phyloP scores from a whole-genome alignment of 2,113 vertebrate genomes.

The Peromyscus polionotus region DNA sequence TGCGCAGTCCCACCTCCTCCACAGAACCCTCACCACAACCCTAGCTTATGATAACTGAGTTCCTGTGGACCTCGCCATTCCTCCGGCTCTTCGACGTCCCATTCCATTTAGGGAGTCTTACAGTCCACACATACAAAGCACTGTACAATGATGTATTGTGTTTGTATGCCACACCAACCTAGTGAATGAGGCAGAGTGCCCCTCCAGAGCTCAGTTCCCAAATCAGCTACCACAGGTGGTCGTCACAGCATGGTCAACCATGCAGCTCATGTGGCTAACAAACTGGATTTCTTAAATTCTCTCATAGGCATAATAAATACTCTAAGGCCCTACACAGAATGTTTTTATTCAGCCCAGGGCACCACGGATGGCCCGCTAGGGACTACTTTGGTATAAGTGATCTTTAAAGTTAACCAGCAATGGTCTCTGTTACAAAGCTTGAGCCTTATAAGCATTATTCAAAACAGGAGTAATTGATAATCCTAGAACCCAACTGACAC shows the following conservation, averaged over 20 bases:
- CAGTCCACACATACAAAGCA: background rate
- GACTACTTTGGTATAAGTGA: background rate
- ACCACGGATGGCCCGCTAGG: background rate
- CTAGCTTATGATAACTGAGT: background rate
- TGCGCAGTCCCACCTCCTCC: background rate
- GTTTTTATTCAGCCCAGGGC: background rate
- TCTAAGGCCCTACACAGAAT: background rate
- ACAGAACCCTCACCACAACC: background rate
- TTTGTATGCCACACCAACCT: background rate
- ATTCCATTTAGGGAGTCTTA: background rate
- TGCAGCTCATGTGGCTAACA: background rate
- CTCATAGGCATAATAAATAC: background rate
- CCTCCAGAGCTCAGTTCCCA: background rate
- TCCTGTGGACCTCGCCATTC: background rate
- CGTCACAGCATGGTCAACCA: background rate
- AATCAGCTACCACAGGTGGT: background rate
- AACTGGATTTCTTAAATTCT: background rate
- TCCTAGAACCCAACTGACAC: background rate
- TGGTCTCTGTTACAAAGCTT: background rate
- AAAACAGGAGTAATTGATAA: background rate
- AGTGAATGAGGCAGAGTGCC: background rate
- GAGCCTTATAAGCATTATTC: background rate
- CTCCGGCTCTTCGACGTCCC: background rate
- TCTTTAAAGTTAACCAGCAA: background rate
- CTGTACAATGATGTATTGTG: accelerated